Base-by-base conservation (phyloP, 2,888 invertebrate genomes). In the Pheosia tremula region DNA sequence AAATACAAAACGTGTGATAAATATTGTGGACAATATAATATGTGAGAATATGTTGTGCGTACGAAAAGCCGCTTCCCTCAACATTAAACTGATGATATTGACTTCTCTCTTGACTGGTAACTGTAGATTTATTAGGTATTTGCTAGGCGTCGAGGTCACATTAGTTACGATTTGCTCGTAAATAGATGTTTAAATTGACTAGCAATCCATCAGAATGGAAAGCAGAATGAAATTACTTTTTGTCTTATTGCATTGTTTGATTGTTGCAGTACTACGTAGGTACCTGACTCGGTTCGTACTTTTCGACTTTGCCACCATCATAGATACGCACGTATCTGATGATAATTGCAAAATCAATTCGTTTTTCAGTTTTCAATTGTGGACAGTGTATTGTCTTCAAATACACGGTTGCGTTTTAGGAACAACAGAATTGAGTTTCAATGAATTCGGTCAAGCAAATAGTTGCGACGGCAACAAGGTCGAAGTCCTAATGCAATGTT, bases 391-490 rank as follows among this genome's bases (percentile, higher is more conserved):
- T 76, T 78, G 72, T 78, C 66, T 75, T 76, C 65, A 66, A 69
- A 69, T 71, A 67, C 70, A 67, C 66, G 60, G 67, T 78, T 78
- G 71, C 66, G 70, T 79, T 82, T 77, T 79, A 24, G 71, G 68
- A 69, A 76, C 77, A 77, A 68, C 68, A 73, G 75, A 78, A 74
- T 74, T 70, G 64, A 74, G 74, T 82, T 83, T 83, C 80, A 83
- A 79, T 82, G 77, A 80, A 83, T 84, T 85, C 81, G 83, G 81
- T 80, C 81, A 81, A 83, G 82, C 81, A 81, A 81, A 78, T 79
- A 78, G 79, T 81, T 83, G 79, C 79, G 72, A 77, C 78, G 68
- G 78, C 73, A 70, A 68, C 82, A 86, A 86, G 85, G 86, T 81
- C 83, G 78, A 62, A 38, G 60, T 67, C 64, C 69, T 81, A 82